Evolutionary conservation across 2,888 invertebrate genomes (phyloP), one percentile per base, ranked within the genome.

Genomic region (Idaea aversata): DNA sequence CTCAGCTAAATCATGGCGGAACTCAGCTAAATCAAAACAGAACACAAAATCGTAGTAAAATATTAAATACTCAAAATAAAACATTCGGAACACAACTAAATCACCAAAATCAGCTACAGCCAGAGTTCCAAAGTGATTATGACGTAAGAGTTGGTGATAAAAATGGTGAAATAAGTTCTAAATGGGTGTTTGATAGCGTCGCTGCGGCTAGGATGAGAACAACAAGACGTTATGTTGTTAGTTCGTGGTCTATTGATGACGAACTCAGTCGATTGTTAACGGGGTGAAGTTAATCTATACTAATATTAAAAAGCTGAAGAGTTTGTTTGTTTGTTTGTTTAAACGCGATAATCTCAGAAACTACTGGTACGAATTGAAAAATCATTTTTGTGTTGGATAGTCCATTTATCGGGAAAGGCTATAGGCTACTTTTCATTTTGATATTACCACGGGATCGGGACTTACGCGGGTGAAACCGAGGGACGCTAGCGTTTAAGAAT

Each of bases 141-240:
- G 88, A 88, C 68, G 69, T 91, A 1, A 79, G 78, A 0, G 70
- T 91, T 1, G 91, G 91, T 0, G 68, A 67, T 0, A 72, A 66
- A 0, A 73, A 70, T 0, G 86, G 85, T 0, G 79, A 88, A 68
- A 80, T 91, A 2, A 75, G 75, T 57, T 87, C 88, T 0, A 88
- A 86, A 59, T 92, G 91, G 92, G 89, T 92, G 36, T 91, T 90
- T 65, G 91, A 91, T 60, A 91, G 91, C 63, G 85, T 91, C 0
- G 86, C 87, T 0, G 80, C 86, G 0, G 85, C 81, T 0, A 78
- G 90, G 1, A 85, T 88, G 84, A 80, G 89, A 15, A 89, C 84
- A 0, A 83, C 84, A 0, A 75, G 88, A 57, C 72, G 86, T 25
- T 91, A 91, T 72, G 16, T 85, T 0, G 80, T 82, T 67, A 73